These are phyloP conservation scores for Protosalanx chinensis DNA, from an alignment of 2,797 vertebrate species.

Conservation along the genomic window DNA sequence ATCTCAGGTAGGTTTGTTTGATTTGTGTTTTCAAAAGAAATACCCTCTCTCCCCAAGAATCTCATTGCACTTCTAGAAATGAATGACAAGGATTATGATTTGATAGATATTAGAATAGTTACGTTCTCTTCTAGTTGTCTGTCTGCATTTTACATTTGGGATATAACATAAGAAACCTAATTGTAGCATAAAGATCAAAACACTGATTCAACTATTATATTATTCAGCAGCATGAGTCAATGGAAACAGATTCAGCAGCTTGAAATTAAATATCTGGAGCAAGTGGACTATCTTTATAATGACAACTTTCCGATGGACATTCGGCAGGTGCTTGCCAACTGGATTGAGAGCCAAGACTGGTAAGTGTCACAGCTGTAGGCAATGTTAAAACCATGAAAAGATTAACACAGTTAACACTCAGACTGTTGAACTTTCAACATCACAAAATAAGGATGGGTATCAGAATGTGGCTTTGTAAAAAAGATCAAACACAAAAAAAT, in stretches of 20 bases:
- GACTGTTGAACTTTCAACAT: too few relatives aligned
- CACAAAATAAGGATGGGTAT: too few relatives aligned
- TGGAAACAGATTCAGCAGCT: conserved; percentile 96
- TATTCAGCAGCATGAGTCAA: conserved; percentile 80
- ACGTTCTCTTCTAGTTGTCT: too few relatives aligned
- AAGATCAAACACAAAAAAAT: too few relatives aligned
- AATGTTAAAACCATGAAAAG: too few relatives aligned
- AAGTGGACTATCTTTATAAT: conserved; percentile 94
- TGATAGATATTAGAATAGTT: background rate
- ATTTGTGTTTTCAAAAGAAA: background rate
- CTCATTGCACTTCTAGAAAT: too few relatives aligned
- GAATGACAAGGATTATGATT: background rate
- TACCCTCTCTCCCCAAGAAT: too few relatives aligned
- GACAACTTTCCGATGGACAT: conserved; percentile 98
- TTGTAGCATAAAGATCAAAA: too few relatives aligned
- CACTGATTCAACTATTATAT: background rate
- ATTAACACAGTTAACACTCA: too few relatives aligned
- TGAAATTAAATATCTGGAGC: conserved; percentile 90
- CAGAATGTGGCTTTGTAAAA: too few relatives aligned
- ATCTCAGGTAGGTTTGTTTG: background rate
- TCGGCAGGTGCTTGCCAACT: conserved; percentile 86
- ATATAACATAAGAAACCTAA: too few relatives aligned
- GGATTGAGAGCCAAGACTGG: conserved; percentile 97
- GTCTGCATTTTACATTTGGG: background rate
- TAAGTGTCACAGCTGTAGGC: conserved; percentile 57